Base-by-base conservation (phyloP, 2,888 invertebrate genomes). In the Drosophila trichaetosa region DNA sequence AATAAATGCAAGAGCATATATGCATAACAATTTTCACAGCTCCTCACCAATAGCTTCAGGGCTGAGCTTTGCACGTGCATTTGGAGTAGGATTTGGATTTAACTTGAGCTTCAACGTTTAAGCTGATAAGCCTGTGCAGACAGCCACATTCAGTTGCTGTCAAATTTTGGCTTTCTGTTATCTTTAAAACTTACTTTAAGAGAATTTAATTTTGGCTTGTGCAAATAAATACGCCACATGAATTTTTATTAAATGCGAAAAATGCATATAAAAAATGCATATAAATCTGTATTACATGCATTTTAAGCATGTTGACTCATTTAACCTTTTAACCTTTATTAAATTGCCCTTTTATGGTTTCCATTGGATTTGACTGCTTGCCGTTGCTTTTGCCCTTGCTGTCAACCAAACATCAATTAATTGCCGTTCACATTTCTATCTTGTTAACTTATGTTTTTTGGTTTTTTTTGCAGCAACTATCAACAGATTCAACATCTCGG, bases 401-500 rank as follows among this genome's bases (percentile, higher is more conserved):
- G n/a, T 33, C 33, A 52, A 29, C 34, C 6, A 40, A 16, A 54
- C 63, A 48, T 60, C 49, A 64, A 36, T 64, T 67, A 71, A 79
- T 67, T 74, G 66, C 61, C 52, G n/a, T 61, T 66, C 53, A 46
- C 59, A 65, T 59, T 59, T 49, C 38, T 33, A n/a, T 48, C 34
- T 18, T 48, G n/a, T 72, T 51, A 40, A 46, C 53, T 51, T 63
- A 33, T 49, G 10, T 18, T 36, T 52, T 42, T 38, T n/a, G n/a
- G n/a, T 33, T 36, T 7, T 18, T 8, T 60, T 94, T 96, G 94
- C 94, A 98, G 98, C 91, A 98, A 99, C 94, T 99, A 99, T 94
- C 97, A 96, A 83, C 97, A 97, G 95, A 97, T 98, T 27, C 98
- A 99, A 93, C 95, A 97, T 89, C 94, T 98, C 63, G 97, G 97